phyloP scores from a whole-genome alignment of 2,888 invertebrate genomes.

The Acrocera orbiculus region DNA sequence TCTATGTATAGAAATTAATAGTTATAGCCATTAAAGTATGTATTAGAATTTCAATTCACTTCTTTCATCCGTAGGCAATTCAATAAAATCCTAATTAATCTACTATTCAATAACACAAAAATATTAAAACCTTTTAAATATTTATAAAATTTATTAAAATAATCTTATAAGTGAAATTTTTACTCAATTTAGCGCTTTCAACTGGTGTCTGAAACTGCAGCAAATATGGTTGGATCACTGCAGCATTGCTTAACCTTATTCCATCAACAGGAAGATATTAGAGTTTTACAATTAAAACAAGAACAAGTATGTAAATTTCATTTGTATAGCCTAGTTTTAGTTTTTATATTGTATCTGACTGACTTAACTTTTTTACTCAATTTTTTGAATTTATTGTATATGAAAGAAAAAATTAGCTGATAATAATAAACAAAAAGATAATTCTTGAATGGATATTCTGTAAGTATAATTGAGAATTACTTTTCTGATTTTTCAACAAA shows the following conservation, averaged over 20 bases:
- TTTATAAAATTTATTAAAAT: background rate
- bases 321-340: no score
- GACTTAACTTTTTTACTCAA: no score
- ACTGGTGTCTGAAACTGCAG: conserved; percentile 39
- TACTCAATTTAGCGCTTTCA: conserved; percentile 16
- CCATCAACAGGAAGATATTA: conserved; percentile 43
- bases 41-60: no score
- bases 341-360: no score
- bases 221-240: conserved; percentile 38
- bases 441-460: background rate
- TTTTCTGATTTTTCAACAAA: no score
- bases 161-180: conserved; percentile 22
- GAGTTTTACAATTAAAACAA: conserved; percentile 18
- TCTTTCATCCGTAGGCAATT: no score
- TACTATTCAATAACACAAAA: background rate
- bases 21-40: no score
- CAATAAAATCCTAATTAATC: no score
- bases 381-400: no score
- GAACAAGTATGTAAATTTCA: conserved; percentile 12
- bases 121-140: background rate
- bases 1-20: no score
- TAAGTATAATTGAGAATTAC: background rate
- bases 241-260: conserved; percentile 45
- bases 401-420: no score
- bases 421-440: background rate